Base-by-base conservation (phyloP, 2,797 vertebrate genomes). In the Acomys russatus region DNA sequence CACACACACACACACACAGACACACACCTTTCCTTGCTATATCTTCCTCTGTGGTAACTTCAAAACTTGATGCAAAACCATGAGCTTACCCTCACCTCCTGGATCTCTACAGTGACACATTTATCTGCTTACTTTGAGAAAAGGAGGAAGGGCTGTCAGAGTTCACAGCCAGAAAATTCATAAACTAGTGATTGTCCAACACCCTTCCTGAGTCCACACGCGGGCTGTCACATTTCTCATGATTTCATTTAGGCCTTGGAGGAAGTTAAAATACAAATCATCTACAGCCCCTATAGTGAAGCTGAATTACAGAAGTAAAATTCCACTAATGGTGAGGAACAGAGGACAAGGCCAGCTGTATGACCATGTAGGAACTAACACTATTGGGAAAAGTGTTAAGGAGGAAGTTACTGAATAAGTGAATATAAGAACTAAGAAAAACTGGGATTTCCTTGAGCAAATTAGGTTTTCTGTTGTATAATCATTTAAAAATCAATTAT, bases 331-430 rank as follows among this genome's bases (percentile, higher is more conserved):
- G 44, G 4, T 12, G 56, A 73, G 25, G n/a, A 44, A 95, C 14
- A 84, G 10, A 10, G 12, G 3, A n/a, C 11, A 20, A 70, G 28
- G 71, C 17, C 51, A n/a, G 25, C 33, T 71, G 38, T 44, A 17
- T 63, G 33, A 78, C 6, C 7, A n/a, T 7, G n/a, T 2, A 68
- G 22, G 2, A n/a, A 12, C 20, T 44, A 76, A 51, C 2, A 54
- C 17, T 30, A 9, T 28, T 77, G 56, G 56, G 56, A 59, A 59
- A 97, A 17, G 6, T 83, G 12, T 18, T 90, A 30, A 76, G 20
- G 77, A 66, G 66, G 23, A 71, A 68, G 17, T 74, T 90, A 6
- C 59, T 94, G 38, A 91, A 91, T 84, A 90, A 93, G 84, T 77
- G 2, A 4, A 74, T 63, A 22, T 9, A 86, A 35, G 14, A 83